Percentiles rank a stretch among this genome's conserved stretches.
Evolutionary conservation across 2,797 vertebrate species (phyloP).

Genomic region (Enteromius afrohamiltoni): DNA sequence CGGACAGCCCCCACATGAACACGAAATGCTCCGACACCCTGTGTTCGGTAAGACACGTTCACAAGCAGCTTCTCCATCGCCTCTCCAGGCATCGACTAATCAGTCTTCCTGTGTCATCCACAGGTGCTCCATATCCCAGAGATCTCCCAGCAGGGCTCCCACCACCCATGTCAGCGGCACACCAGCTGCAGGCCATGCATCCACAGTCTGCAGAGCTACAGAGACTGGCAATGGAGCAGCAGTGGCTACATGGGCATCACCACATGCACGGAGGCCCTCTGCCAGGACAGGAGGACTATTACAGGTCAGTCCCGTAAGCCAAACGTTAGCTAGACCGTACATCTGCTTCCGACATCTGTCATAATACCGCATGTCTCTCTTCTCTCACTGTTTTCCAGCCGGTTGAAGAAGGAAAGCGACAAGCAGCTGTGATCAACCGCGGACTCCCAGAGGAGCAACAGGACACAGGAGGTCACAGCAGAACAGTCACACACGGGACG

Average conservation of each 20-base stretch:
- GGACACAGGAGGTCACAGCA: constrained; percentile 77
- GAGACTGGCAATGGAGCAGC: constrained; percentile 98
- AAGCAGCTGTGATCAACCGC: constrained; percentile 91
- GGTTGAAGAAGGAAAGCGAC: constrained; percentile 99
- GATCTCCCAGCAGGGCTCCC: constrained; percentile 92
- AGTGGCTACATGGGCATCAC: constrained; percentile 97
- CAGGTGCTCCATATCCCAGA: constrained; percentile 92
- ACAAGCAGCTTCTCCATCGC: neutral
- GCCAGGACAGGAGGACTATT: constrained; percentile 98
- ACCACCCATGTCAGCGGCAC: constrained; percentile 96
- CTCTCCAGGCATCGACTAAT: neutral
- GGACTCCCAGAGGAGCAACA: constrained; percentile 66
- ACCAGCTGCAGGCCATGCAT: constrained; percentile 99
- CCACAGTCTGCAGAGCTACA: constrained; percentile 98
- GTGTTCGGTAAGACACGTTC: constrained; percentile 86
- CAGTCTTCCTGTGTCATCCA: neutral
- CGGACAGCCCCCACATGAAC: constrained; percentile 93
- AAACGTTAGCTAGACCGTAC: too few relatives aligned
- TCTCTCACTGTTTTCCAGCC: constrained; percentile 78
- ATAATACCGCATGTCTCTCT: constrained; percentile 1
- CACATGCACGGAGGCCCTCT: constrained; percentile 98
- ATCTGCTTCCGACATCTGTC: neutral
- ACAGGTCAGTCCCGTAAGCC: constrained; percentile 83
- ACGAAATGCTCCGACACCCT: constrained; percentile 98
- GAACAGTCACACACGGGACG: constrained; percentile 77